Conservation (phyloP, 2,888 invertebrate genomes). For the Cordilura impudica region DNA sequence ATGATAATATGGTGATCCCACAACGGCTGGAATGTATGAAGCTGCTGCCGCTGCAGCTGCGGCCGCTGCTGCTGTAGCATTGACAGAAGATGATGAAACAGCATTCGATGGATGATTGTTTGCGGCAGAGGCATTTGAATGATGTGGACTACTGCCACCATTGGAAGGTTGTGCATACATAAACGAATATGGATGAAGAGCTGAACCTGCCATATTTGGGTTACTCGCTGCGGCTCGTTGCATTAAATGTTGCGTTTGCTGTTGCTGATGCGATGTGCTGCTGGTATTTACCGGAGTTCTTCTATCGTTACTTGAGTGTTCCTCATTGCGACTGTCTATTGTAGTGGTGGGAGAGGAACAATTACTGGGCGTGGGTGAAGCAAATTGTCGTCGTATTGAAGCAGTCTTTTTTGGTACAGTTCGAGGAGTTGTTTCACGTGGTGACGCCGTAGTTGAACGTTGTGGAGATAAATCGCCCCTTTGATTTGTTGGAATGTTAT, state of each 20-base stretch:
- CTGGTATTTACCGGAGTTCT: conserved; percentile 55
- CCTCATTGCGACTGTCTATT: conserved; percentile 59
- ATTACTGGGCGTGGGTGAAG: conserved; percentile 74
- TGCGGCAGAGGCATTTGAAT: conserved; percentile 62
- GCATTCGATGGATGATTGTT: conserved; percentile 65
- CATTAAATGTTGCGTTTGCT: conserved; percentile 67
- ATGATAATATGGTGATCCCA: conserved; percentile 74
- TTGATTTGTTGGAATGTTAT: conserved; percentile 69
- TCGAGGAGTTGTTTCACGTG: conserved; percentile 73
- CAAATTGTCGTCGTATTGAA: conserved; percentile 78
- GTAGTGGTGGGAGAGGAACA: conserved; percentile 71
- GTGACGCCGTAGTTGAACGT: conserved; percentile 72
- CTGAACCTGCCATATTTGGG: conserved; percentile 65
- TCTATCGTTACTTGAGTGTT: conserved; percentile 52
- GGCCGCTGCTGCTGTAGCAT: conserved; percentile 68
- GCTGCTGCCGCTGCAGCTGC: conserved; percentile 73
- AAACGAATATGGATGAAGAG: conserved; percentile 73
- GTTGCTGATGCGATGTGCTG: conserved; percentile 66
- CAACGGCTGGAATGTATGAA: conserved; percentile 76
- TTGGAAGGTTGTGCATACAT: conserved; percentile 73
- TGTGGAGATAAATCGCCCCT: conserved; percentile 71
- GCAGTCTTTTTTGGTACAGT: conserved; percentile 78
- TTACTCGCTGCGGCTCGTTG: conserved; percentile 71
- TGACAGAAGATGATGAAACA: conserved; percentile 64
- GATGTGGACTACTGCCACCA: conserved; percentile 70